phyloP scores from a whole-genome alignment of 2,888 invertebrate species.

The Plagiodera versicolora region DNA sequence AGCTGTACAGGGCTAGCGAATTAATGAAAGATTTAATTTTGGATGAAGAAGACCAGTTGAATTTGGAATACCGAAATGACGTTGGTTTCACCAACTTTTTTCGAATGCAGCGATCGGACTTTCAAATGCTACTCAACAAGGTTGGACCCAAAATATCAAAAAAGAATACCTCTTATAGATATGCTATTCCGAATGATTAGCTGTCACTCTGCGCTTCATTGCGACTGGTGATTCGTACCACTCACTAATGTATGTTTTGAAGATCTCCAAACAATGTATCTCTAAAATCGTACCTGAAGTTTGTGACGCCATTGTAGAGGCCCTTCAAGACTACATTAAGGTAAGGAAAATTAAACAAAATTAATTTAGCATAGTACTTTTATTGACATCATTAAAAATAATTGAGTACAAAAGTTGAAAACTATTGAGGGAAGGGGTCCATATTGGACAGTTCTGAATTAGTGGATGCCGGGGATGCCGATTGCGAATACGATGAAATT shows the following conservation, averaged over 20 bases:
- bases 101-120: no score
- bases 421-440: not conserved
- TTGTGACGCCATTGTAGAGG: conserved; percentile 14
- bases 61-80: no score
- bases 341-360: conserved; percentile 1
- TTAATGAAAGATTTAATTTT: no score
- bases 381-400: conserved; percentile 2
- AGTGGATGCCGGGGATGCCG: no score
- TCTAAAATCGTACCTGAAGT: conserved; percentile 11
- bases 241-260: conserved; percentile 16
- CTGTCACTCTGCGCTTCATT: conserved; percentile 18
- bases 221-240: conserved; percentile 14
- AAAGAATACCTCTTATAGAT: no score
- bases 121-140: no score
- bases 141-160: no score
- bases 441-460: no score
- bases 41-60: no score
- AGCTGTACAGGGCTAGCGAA: no score
- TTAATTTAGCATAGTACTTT: not conserved
- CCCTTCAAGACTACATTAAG: conserved; percentile 1
- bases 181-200: conserved; percentile 10
- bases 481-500: no score
- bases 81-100: no score
- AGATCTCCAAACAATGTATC: conserved; percentile 16
- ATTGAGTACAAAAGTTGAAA: conserved; percentile 10